Evolutionary conservation across 1,140 invertebrate species (phyloP), one percentile per base, ranked within the genome.

Genomic region (Diuraphis noxia): DNA sequence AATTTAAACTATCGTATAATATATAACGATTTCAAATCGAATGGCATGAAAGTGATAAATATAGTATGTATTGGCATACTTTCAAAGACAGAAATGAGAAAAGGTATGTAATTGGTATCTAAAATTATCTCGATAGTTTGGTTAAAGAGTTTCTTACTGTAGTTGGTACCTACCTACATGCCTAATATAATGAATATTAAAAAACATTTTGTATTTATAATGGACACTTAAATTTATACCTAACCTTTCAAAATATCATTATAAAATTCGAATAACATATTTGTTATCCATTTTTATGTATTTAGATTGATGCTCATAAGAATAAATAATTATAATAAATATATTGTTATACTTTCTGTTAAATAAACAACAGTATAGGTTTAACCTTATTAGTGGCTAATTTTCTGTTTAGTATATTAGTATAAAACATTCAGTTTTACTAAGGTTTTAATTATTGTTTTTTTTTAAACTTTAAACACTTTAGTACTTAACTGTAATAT

Each of bases 121-220:
- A 88, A 88, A 88, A 72, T 88, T 88, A 88, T 88, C 87, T 77
- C n/a, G 87, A 72, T 88, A 88, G 56, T 36, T 88, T 88, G n/a
- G 87, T 36, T 30, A 38, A 38, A 88, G 38, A 88, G 87, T 72
- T 72, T 72, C 56, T 72, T 72, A 72, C 56, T 72, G 30, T 17
- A 72, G 13, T n/a, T 25, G 25, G 9, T 34, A 25, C 25, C 13
- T 34, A 25, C 25, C 13, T 40, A 25, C 6, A 19, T 56, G n/a
- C n/a, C n/a, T n/a, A 19, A 72, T 41, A 36, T n/a, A n/a, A n/a
- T 41, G 17, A 87, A 25, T 23, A 87, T 87, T 52, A 34, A 7
- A 52, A 36, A 87, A 52, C 34, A 38, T 81, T 30, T 88, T 30
- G 17, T 41, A n/a, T n/a, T n/a, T n/a, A n/a, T n/a, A n/a, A n/a